Evolutionary conservation across 1,140 invertebrate genomes (phyloP).

Genomic region (Drosophila arizonae): DNA sequence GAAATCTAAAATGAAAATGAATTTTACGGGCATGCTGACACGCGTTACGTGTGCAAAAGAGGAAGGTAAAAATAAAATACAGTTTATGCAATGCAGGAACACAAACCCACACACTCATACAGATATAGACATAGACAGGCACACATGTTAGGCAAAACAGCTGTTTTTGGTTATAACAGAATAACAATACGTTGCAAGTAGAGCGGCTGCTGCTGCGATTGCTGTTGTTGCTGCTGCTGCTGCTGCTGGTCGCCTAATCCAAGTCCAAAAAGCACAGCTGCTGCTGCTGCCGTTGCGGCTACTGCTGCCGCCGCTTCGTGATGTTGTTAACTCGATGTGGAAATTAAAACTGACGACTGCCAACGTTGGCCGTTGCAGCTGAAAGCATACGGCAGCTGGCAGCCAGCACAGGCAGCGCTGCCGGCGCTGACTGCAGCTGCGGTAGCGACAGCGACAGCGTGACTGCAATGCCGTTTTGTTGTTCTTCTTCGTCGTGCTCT

Average conservation of each 20-base stretch:
- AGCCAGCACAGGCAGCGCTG: conserved; percentile 28
- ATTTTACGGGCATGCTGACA: conserved; percentile 16
- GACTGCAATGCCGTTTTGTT: conserved; percentile 34
- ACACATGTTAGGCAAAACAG: conserved; percentile 20
- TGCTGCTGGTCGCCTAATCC: conserved; percentile 30
- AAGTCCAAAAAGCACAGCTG: conserved; percentile 34
- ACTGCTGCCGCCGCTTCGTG: conserved; percentile 18
- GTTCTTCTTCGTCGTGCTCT: background rate
- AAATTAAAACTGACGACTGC: conserved; percentile 74
- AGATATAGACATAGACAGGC: background rate
- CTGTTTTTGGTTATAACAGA: conserved; percentile 19
- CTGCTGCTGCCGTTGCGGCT: conserved; percentile 19
- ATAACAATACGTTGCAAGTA: conserved; percentile 18
- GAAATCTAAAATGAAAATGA: conserved; percentile 29
- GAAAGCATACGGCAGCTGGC: conserved; percentile 49
- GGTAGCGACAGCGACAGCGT: conserved; percentile 28
- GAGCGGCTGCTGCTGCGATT: background rate
- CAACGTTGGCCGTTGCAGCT: conserved; percentile 60
- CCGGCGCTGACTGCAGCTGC: conserved; percentile 55
- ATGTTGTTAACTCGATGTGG: conserved; percentile 74
- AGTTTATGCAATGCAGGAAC: conserved; percentile 45
- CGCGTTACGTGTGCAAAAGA: conserved; percentile 36
- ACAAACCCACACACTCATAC: conserved; percentile 8
- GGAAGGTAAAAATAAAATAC: conserved; percentile 2
- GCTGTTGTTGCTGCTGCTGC: background rate